Percentiles rank a stretch among this genome's conserved stretches.
These are phyloP conservation scores for Drosophila fungiperda DNA, from an alignment of 2,888 invertebrate species.

Conservation along the genomic window DNA sequence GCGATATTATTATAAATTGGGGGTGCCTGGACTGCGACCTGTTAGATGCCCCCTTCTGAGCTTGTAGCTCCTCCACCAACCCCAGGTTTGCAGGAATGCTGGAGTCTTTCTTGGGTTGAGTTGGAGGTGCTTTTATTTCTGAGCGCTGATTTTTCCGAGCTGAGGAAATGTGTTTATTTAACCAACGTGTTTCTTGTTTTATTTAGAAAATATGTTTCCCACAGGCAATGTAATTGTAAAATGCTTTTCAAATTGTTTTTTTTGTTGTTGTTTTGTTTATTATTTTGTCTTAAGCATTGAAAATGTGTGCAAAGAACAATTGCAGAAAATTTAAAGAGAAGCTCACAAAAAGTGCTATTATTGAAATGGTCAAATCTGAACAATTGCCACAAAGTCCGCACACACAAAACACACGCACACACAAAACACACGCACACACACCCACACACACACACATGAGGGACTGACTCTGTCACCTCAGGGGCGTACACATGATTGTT, in stretches of 20 bases:
- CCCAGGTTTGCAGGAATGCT: no score
- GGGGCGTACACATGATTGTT: slow-evolving; percentile 19
- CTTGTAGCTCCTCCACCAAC: no score
- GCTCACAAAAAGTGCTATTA: background rate
- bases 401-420: slow-evolving; percentile 52
- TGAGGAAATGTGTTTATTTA: background rate
- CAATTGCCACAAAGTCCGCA: slow-evolving; percentile 65
- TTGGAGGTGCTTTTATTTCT: no score
- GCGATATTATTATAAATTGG: no score
- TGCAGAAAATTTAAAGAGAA: background rate
- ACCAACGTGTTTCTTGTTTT: background rate
- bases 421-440: background rate
- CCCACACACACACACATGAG: slow-evolving; percentile 38
- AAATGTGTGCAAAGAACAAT: background rate
- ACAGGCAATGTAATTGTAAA: background rate
- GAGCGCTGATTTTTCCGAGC: no score
- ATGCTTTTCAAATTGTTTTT: background rate
- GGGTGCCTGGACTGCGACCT: no score
- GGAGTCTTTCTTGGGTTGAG: no score
- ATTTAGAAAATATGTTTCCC: background rate
- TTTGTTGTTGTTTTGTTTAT: background rate
- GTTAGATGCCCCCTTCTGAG: no score
- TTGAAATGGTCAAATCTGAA: slow-evolving; percentile 53
- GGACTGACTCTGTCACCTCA: slow-evolving; percentile 61
- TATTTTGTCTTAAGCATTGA: background rate